Base-by-base conservation (phyloP, 2,888 invertebrate genomes). In the Julus scandinavius region DNA sequence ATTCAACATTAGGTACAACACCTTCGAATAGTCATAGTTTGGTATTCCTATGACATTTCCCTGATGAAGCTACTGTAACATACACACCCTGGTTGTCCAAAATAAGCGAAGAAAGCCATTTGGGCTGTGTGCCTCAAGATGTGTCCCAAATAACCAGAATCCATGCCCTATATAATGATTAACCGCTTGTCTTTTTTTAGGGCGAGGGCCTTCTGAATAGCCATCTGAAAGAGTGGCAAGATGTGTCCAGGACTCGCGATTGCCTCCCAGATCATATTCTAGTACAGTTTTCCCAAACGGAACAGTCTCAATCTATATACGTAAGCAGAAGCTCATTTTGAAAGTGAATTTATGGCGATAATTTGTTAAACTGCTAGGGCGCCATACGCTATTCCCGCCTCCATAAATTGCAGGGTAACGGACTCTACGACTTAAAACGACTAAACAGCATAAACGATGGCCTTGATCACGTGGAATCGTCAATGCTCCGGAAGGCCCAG, bases 181-280 rank as follows among this genome's bases (percentile, higher is more conserved):
- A 58, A 58, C 1, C 6, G 29, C 2, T 87, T 63, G 6, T 58
- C 83, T 11, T 83, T 80, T 17, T n/a, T 15, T 49, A 90, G 89
- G 97, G 97, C 84, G 94, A 95, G 88, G 94, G 95, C 63, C 94
- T 96, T 88, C 96, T 97, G 93, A 96, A 96, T 93, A 94, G 95
- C 89, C 96, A 96, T 91, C 93, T 97, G 90, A 97, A 97, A 90
- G 96, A 96, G 92, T 97, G 97, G 97, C 95, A 96, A 90, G 97
- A 97, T 92, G 95, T 97, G 45, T 97, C 97, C 85, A 95, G 96
- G 91, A 96, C 96, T 87, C 94, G 97, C 91, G 97, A 97, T 93
- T 95, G 95, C 91, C 93, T 96, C 90, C 96, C 96, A 13, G 96
- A 96, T 90, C 94, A 95, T 88, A 96, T 96, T 85, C 96, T 96